Base-by-base conservation (phyloP, 2,797 vertebrate genomes). In the Spatula versicolor region DNA sequence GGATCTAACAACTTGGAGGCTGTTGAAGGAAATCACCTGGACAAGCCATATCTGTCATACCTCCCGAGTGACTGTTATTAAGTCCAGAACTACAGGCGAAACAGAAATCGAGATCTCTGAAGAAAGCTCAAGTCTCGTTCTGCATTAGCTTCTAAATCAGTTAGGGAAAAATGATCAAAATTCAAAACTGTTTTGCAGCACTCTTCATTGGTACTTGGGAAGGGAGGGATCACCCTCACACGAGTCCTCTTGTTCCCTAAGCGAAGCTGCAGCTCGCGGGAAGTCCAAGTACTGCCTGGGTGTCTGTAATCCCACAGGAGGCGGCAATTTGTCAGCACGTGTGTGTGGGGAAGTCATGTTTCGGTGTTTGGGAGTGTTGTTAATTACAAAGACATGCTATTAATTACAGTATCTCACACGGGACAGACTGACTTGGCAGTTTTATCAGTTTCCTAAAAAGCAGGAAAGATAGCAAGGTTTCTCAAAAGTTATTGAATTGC, bases 161-260 rank as follows among this genome's bases (percentile, higher is more conserved):
- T 26, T 55, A 26, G 19, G 69, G 50, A 31, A 50, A 85, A 25
- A 52, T 76, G 13, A 50, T 83, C 26, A 33, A 26, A 81, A 31
- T 64, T 46, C 31, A 48, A 6, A 84, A 43, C 17, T 0, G 1
- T 46, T 83, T 81, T 69, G 19, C 4, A 62, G 2, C 20, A 20
- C 9, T 66, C 45, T 67, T 58, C 37, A 21, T 31, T 26, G 56
- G 26, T 75, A 11, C 22, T 64, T 66, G 46, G 35, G 48, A 60
- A 46, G 58, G 55, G 78, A 46, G 58, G 55, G 83, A 30, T 85
- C 62, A 22, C 12, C 75, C 12, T 11, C 8, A 11, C 7, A 0
- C 0, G 0, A 69, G 14, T 60, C 25, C 7, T 48, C 31, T 72
- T 0, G 0, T 58, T 68, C 30, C 46, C 16, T 11, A 25, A 60